Percentiles rank a stretch among this genome's conserved stretches.
Evolutionary conservation across 2,797 vertebrate genomes (phyloP).

Genomic region (Enteromius argenteus): DNA sequence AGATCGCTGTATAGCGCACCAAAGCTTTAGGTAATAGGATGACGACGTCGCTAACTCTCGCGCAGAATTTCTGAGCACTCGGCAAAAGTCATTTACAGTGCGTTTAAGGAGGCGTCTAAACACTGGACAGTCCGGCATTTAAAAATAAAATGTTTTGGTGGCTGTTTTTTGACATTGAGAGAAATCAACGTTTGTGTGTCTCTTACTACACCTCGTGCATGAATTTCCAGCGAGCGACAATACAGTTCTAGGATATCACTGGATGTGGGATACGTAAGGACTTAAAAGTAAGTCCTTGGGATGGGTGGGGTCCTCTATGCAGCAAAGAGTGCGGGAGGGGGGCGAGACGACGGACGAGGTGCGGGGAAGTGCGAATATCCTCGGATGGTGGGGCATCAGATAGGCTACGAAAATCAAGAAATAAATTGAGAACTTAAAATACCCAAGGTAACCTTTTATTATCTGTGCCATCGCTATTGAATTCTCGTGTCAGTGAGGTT

Average conservation of each 20-base stretch:
- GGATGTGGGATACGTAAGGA: conserved; percentile 59
- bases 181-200: conserved; percentile 3
- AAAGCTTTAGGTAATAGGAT: conserved; percentile 16
- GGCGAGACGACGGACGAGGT: conserved; percentile 65
- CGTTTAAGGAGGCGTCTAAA: neutral
- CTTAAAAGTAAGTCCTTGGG: conserved; percentile 59
- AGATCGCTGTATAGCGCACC: neutral
- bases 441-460: conserved; percentile 58
- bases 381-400: conserved; percentile 69
- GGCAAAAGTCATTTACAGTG: neutral
- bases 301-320: conserved; percentile 78
- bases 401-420: conserved; percentile 48
- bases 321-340: conserved; percentile 70
- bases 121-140: neutral
- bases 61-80: neutral
- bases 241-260: conserved; percentile 45
- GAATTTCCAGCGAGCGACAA: neutral
- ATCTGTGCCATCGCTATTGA: conserved; percentile 2
- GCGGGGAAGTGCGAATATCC: conserved; percentile 70
- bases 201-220: neutral
- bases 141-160: neutral
- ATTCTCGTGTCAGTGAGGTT: neutral
- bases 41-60: neutral
- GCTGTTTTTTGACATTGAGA: neutral
- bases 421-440: conserved; percentile 41